Percentiles rank a stretch among this genome's conserved stretches.
phyloP scores from a whole-genome alignment of 2,797 vertebrate species.

The Myripristis jacobus region DNA sequence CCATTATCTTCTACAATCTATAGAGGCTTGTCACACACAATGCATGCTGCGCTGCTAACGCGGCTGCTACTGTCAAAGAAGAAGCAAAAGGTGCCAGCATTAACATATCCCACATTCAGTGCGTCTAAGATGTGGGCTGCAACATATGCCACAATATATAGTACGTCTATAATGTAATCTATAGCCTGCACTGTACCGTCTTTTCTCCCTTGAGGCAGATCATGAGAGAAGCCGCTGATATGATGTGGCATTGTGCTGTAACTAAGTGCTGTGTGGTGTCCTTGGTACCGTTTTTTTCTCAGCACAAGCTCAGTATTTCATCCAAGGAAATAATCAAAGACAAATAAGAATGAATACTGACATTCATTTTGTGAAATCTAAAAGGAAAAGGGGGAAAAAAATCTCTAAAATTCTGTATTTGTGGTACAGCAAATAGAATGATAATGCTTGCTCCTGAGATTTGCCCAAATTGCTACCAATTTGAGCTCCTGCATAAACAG shows the following conservation, averaged over 20 bases:
- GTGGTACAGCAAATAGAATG: constrained; percentile 33
- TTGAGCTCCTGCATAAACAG: constrained; percentile 38
- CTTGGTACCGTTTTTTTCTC: background rate
- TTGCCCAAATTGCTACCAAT: constrained; percentile 35
- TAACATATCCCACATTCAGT: constrained; percentile 26
- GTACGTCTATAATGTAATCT: background rate
- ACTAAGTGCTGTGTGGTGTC: background rate
- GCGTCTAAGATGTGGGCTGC: background rate
- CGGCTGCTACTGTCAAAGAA: constrained; percentile 25
- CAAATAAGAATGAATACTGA: constrained; percentile 35
- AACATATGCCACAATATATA: constrained; percentile 5
- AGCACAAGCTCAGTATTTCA: constrained; percentile 23
- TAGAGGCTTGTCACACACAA: constrained; percentile 46
- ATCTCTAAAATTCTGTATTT: constrained; percentile 28
- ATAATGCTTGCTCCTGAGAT: constrained; percentile 23
- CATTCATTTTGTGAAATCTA: constrained; percentile 29
- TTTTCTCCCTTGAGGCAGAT: constrained; percentile 9
- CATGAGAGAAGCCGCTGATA: background rate
- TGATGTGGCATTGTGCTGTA: background rate
- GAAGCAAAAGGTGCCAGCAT: constrained; percentile 30
- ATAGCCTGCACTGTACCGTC: background rate
- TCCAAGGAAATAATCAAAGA: constrained; percentile 31
- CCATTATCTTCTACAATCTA: constrained; percentile 53
- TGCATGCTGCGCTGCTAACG: constrained; percentile 14
- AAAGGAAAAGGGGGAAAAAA: background rate